These are phyloP conservation scores for Nothocercus nigrocapillus DNA, from an alignment of 2,113 vertebrate species.

Conservation along the genomic window DNA sequence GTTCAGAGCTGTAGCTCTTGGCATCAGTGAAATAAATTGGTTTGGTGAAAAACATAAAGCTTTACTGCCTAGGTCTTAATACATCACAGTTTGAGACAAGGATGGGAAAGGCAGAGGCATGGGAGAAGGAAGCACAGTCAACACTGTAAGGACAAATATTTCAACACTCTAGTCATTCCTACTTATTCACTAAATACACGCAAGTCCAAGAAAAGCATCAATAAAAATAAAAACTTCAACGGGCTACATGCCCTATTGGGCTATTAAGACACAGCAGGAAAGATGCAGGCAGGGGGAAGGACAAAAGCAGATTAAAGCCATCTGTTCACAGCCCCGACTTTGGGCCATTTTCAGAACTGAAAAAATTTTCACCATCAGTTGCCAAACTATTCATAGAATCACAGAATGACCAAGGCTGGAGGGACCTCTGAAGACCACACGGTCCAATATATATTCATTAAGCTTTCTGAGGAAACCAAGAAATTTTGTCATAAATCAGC, in stretches of 20 bases:
- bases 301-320: slow-evolving; percentile 67
- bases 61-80: not conserved
- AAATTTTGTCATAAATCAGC: not conserved
- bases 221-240: slow-evolving; percentile 9
- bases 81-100: not conserved
- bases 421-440: not conserved
- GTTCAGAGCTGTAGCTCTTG: not conserved
- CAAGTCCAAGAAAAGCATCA: slow-evolving; percentile 1
- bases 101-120: not conserved
- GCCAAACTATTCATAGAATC: not conserved
- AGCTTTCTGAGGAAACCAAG: not conserved
- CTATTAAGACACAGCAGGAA: slow-evolving; percentile 44
- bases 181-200: not conserved
- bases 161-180: not conserved
- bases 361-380: slow-evolving; percentile 16
- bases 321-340: slow-evolving; percentile 49
- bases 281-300: slow-evolving; percentile 39
- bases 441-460: not conserved
- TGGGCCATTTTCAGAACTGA: slow-evolving; percentile 2
- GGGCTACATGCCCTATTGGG: not conserved
- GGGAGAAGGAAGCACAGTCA: not conserved
- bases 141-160: not conserved
- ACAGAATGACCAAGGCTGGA: not conserved
- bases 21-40: not conserved
- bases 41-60: not conserved